These are phyloP conservation scores for Cephalopachus bancanus DNA, from an alignment of 2,797 vertebrate species.

Conservation along the genomic window DNA sequence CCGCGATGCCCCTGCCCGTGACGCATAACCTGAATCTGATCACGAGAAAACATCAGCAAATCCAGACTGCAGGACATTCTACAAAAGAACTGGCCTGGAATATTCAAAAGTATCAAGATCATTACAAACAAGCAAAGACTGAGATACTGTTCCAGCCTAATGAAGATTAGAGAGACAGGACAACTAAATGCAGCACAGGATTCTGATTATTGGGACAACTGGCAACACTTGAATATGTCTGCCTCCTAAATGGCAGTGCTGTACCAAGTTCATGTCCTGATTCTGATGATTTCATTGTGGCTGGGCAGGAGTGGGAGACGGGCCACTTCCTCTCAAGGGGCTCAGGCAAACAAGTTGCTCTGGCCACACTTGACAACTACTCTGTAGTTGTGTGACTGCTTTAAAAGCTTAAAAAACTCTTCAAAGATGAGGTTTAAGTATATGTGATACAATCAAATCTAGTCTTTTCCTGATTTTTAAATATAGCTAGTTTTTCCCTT, in stretches of 20 bases:
- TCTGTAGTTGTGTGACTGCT: neutral
- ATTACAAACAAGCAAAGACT: constrained; percentile 9
- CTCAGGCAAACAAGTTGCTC: constrained; percentile 6
- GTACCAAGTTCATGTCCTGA: neutral
- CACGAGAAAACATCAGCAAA: neutral
- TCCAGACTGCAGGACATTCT: neutral
- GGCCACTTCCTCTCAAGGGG: neutral
- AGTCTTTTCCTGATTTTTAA: constrained; percentile 14
- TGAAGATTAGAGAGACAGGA: neutral
- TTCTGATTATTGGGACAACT: neutral
- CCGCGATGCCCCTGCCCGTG: neutral
- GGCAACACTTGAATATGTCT: neutral
- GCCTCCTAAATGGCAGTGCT: neutral
- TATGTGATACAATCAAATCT: neutral
- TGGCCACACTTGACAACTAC: neutral
- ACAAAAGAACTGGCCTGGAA: neutral
- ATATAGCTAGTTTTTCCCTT: neutral
- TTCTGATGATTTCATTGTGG: neutral
- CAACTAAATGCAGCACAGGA: neutral
- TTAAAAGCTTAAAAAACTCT: neutral
- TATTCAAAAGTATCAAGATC: neutral
- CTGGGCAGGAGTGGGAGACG: neutral
- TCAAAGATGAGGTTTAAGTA: neutral
- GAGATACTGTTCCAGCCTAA: neutral
- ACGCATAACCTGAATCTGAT: neutral